Evolutionary conservation across 2,888 invertebrate species (phyloP).

Genomic region (Rhagonycha fulva): DNA sequence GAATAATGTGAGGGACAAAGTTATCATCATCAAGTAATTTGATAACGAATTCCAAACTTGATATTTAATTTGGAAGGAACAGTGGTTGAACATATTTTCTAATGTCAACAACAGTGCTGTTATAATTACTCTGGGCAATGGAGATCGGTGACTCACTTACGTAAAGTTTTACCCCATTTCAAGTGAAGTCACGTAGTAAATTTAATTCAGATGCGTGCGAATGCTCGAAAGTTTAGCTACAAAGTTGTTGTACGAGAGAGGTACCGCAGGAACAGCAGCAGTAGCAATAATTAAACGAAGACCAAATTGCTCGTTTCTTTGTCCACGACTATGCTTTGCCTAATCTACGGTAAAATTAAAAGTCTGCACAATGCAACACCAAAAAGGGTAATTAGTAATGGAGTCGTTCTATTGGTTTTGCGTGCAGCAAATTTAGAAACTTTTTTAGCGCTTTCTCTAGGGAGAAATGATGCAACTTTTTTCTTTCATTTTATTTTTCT

Average conservation of each 20-base stretch:
- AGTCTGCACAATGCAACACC: constrained; percentile 24
- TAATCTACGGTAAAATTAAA: constrained; percentile 45
- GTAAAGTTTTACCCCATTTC: constrained; percentile 38
- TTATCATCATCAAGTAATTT: background rate
- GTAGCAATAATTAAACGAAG: constrained; percentile 37
- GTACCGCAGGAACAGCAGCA: constrained; percentile 23
- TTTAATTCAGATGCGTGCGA: constrained; percentile 47
- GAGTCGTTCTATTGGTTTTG: background rate
- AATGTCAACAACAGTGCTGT: constrained; percentile 26
- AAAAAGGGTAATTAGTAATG: background rate
- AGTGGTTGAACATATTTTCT: constrained; percentile 21
- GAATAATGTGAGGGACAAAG: background rate
- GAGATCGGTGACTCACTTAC: constrained; percentile 31
- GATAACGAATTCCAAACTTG: background rate
- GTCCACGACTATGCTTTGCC: constrained; percentile 33
- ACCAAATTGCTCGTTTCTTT: constrained; percentile 32
- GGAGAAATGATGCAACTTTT: background rate
- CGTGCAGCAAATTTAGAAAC: background rate
- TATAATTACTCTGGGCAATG: constrained; percentile 30
- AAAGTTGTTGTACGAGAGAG: constrained; percentile 16
- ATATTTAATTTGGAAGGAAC: constrained; percentile 1
- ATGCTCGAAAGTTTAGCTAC: constrained; percentile 16
- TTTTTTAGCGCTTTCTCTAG: background rate
- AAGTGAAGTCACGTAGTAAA: constrained; percentile 50
- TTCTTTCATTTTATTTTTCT: background rate